phyloP scores from a whole-genome alignment of 1,140 invertebrate species.

The Lepidurus arcticus region DNA sequence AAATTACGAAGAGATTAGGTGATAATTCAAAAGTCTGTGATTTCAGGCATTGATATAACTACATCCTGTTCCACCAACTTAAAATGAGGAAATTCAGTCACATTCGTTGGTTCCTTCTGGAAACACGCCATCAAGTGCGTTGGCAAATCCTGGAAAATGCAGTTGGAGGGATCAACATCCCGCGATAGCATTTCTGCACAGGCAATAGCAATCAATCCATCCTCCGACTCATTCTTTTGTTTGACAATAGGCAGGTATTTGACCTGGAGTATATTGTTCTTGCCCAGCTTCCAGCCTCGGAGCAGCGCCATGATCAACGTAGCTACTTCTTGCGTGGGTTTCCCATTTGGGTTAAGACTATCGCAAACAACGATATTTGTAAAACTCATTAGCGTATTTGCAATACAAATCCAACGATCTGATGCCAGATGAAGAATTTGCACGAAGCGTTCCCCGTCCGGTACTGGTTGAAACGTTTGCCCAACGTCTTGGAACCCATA shows the following conservation, averaged over 20 bases:
- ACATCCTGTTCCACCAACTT: neutral
- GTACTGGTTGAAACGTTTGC: neutral
- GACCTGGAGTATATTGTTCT: neutral
- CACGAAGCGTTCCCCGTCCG: neutral
- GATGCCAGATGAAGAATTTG: neutral
- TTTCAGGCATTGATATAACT: neutral
- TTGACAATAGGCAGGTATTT: neutral
- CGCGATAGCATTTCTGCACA: neutral
- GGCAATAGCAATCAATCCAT: neutral
- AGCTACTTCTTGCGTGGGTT: neutral
- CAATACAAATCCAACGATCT: neutral
- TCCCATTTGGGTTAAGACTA: neutral
- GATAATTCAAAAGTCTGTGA: no score
- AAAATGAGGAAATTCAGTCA: conserved; percentile 1
- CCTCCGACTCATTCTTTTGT: neutral
- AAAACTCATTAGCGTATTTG: neutral
- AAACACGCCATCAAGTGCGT: neutral
- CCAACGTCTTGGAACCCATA: neutral
- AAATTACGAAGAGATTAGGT: no score
- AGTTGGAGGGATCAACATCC: neutral
- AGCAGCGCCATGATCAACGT: neutral
- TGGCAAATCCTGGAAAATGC: neutral
- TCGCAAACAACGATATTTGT: neutral
- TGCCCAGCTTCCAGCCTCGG: neutral
- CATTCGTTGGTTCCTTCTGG: neutral